Evolutionary conservation across 2,797 vertebrate species (phyloP).

Genomic region (Xiphorhynchus erythropygius): DNA sequence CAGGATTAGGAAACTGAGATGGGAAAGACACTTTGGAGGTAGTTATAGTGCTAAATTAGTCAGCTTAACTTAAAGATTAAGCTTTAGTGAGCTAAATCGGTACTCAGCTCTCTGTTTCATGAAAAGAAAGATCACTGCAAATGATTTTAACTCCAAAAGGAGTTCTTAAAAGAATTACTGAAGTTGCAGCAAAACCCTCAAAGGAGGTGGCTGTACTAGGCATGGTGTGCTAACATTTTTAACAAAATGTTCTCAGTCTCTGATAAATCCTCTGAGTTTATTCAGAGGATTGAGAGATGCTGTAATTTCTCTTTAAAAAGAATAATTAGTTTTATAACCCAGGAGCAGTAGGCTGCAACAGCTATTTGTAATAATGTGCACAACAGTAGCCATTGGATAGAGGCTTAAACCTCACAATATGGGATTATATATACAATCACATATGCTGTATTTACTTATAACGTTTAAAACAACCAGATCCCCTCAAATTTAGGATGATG

Average conservation of each 20-base stretch:
- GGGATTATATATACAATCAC: neutral
- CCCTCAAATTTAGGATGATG: neutral
- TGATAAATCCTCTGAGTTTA: neutral
- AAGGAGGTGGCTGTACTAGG: neutral
- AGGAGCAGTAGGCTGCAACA: neutral
- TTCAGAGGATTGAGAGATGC: neutral
- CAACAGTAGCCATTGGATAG: neutral
- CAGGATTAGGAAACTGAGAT: neutral
- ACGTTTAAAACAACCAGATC: neutral
- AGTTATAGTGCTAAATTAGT: constrained; percentile 18
- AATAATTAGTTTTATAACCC: neutral
- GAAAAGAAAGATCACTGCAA: constrained; percentile 1
- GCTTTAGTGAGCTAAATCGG: neutral
- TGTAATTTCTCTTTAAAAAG: neutral
- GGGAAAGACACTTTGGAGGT: neutral
- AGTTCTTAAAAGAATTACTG: constrained; percentile 10
- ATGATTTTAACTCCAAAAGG: neutral
- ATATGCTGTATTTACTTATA: neutral
- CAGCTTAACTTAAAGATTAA: constrained; percentile 25
- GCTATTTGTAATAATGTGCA: neutral
- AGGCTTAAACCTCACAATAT: neutral
- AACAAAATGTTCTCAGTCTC: neutral
- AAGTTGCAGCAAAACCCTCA: neutral
- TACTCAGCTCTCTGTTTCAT: constrained; percentile 15
- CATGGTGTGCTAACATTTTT: neutral